Conservation (phyloP, 2,888 invertebrate genomes). For the Nephrocerus scutellatus region DNA sequence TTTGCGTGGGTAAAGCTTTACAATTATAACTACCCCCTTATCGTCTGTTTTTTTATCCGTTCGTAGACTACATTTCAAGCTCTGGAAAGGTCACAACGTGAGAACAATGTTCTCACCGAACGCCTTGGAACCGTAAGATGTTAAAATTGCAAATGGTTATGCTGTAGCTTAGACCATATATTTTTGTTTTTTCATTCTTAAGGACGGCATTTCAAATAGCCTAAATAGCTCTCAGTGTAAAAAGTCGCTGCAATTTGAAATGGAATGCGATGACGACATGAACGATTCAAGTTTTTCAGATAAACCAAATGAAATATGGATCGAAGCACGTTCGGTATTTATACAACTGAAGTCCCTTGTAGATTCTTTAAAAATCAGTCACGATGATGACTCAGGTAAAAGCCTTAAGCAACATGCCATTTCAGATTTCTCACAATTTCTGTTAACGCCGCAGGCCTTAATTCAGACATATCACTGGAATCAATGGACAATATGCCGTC, state of each 20-base stretch:
- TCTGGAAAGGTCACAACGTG: slow-evolving; percentile 63
- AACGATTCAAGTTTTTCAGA: slow-evolving; percentile 50
- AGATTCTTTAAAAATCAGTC: slow-evolving; percentile 66
- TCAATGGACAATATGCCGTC: slow-evolving; percentile 52
- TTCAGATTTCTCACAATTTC: not conserved
- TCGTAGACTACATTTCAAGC: slow-evolving; percentile 58
- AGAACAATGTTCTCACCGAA: slow-evolving; percentile 64
- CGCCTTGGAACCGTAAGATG: slow-evolving; percentile 57
- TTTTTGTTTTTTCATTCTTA: slow-evolving; percentile 3
- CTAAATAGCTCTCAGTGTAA: slow-evolving; percentile 36
- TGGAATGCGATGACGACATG: slow-evolving; percentile 69
- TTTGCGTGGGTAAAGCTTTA: no score
- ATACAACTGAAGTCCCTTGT: slow-evolving; percentile 67
- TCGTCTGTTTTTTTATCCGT: slow-evolving; percentile 1
- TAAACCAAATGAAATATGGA: slow-evolving; percentile 53
- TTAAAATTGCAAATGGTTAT: slow-evolving; percentile 1
- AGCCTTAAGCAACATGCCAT: not conserved
- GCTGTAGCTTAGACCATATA: slow-evolving; percentile 5
- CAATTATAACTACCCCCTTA: no score
- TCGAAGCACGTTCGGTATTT: slow-evolving; percentile 63
- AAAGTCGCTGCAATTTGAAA: slow-evolving; percentile 78
- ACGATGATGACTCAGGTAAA: slow-evolving; percentile 68
- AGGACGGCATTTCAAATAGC: slow-evolving; percentile 38
- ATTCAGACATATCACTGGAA: slow-evolving; percentile 60
- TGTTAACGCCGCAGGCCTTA: slow-evolving; percentile 50